These are phyloP conservation scores for Urophycis tenuis DNA, from an alignment of 2,797 vertebrate species.

Conservation along the genomic window DNA sequence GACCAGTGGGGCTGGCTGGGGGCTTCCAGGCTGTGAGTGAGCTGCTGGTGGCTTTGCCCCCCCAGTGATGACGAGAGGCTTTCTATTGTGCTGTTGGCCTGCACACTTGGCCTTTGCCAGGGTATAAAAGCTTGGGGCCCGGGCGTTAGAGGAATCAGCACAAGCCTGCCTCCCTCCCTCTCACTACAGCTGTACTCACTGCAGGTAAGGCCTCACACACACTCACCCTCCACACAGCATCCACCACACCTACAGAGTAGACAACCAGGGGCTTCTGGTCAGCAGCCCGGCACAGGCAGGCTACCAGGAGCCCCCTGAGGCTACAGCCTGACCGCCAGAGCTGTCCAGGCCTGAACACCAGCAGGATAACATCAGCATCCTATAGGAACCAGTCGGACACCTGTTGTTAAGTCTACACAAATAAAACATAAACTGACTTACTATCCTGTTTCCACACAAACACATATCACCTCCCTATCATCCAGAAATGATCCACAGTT, in stretches of 20 bases:
- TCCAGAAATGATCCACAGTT: background rate
- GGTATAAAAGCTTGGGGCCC: constrained; percentile 79
- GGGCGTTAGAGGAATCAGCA: constrained; percentile 54
- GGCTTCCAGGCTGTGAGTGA: constrained; percentile 69
- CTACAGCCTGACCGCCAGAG: background rate
- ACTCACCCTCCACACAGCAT: constrained; percentile 20
- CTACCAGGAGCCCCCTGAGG: constrained; percentile 8
- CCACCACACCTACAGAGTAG: background rate
- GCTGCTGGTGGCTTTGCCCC: constrained; percentile 67
- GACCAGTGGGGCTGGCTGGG: constrained; percentile 55
- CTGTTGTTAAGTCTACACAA: constrained; percentile 13
- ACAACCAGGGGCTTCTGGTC: constrained; percentile 13
- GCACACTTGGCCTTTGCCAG: constrained; percentile 79
- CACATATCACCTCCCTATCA: constrained; percentile 11
- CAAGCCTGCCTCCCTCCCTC: constrained; percentile 69
- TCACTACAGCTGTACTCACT: constrained; percentile 73
- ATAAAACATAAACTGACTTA: too few species aligned
- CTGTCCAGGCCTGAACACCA: constrained; percentile 22
- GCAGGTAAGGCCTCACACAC: constrained; percentile 79
- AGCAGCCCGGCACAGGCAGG: constrained; percentile 30
- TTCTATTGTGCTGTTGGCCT: constrained; percentile 77
- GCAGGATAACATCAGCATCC: constrained; percentile 43
- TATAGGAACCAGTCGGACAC: constrained; percentile 26
- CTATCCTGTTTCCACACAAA: constrained; percentile 7
- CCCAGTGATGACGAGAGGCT: constrained; percentile 77